Base-by-base conservation (phyloP, 1,140 invertebrate species). In the Aphelenchoides fujianensis region DNA sequence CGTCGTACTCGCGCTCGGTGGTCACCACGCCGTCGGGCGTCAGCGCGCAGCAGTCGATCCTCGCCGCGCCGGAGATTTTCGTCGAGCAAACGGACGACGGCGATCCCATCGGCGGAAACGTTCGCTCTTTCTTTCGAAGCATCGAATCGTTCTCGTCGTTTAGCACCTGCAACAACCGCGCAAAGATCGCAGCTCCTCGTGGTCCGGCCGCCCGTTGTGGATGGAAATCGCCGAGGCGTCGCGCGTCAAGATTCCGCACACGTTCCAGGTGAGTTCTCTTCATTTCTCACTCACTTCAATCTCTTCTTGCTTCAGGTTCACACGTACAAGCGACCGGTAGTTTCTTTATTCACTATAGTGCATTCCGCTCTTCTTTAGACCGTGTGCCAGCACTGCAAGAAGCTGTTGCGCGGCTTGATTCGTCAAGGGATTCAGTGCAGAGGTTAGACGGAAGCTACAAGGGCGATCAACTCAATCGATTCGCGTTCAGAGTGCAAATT, bases 391-490 rank as follows among this genome's bases (percentile, higher is more conserved):
- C 89, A 90, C 84, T 98, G 95, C 88, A 94, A 95, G 85, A 95
- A 95, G 86, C 88, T 98, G 75, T 88, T 98, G 28, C 91, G 92
- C 79, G 95, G 95, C 0, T 88, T 98, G 55, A 96, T 97, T 86
- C 92, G 95, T 83, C 96, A 98, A 87, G 93, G 96, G 52, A 85
- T 96, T 68, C 95, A 98, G 85, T 98, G 96, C 86, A 92, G 94
- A 87, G 88, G 88, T 88, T 68, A 61, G 62, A 32, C 16, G 54
- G 9, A 57, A 19, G n/a, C n/a, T 59, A 30, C 30, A 75, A 19
- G 31, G 16, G 36, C n/a, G n/a, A 30, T 31, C 36, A 61, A 19
- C 2, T 34, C 1, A 28, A 61, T 19, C n/a, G 59, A 19, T 19
- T 31, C 41, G n/a, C 37, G n/a, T 81, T 62, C 68, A 88, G 95